Percentiles rank a stretch among this genome's conserved stretches.
Conservation (phyloP, 2,113 vertebrate genomes). For the Corythaeola cristata region DNA sequence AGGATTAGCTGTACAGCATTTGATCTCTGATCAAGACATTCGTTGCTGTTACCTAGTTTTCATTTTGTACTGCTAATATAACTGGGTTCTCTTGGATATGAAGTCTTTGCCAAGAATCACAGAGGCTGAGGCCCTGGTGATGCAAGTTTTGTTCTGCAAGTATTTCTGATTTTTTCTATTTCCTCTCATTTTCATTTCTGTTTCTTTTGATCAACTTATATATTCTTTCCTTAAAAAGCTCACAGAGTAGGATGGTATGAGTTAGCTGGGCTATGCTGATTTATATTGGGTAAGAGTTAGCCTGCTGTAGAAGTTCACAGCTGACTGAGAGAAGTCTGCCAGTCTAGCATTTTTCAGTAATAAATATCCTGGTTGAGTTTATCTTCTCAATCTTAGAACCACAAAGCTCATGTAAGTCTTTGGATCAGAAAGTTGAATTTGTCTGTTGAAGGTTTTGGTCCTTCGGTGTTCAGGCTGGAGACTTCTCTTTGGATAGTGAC, state of each 20-base stretch:
- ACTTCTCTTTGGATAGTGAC: neutral
- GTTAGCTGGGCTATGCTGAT: neutral
- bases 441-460: neutral
- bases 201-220: neutral
- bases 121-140: neutral
- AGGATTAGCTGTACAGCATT: neutral
- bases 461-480: neutral
- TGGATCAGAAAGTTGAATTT: neutral
- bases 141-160: neutral
- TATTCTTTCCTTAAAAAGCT: neutral
- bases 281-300: neutral
- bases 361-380: neutral
- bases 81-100: neutral
- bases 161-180: neutral
- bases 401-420: neutral
- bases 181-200: neutral
- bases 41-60: neutral
- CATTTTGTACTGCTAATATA: neutral
- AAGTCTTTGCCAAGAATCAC: neutral
- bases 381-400: neutral
- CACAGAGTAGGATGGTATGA: neutral
- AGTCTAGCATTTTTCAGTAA: neutral
- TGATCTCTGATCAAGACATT: slow-evolving; percentile 4
- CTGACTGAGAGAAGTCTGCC: neutral
- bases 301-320: neutral